Percentiles rank a stretch among this genome's conserved stretches.
Conservation (phyloP, 35 echinoderm and acorn worm genomes). For the Anneissia japonica region DNA sequence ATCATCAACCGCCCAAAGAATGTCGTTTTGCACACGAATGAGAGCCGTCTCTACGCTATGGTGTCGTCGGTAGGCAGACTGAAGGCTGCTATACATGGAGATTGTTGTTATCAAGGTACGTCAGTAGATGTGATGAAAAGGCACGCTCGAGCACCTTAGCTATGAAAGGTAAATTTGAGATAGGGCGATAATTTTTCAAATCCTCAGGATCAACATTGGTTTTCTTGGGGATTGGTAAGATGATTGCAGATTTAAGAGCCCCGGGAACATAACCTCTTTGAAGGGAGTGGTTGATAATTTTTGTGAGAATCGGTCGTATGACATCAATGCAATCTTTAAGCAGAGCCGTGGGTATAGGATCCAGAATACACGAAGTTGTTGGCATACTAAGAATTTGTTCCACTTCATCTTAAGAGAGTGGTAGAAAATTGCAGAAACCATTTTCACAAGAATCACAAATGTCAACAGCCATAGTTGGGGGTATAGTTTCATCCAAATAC, state of each 20-base stretch:
- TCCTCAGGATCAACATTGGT: background rate
- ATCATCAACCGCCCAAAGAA: background rate
- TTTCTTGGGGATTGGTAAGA: background rate
- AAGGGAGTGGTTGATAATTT: background rate
- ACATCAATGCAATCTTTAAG: conserved; percentile 4
- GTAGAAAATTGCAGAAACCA: too few relatives aligned
- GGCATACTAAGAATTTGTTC: too few relatives aligned
- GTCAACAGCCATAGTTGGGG: too few relatives aligned
- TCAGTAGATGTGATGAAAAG: too few relatives aligned
- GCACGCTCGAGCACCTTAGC: too few relatives aligned
- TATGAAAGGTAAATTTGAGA: conserved; percentile 2
- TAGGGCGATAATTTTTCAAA: background rate
- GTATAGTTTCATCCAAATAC: too few relatives aligned
- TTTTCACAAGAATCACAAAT: too few relatives aligned
- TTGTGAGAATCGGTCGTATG: background rate
- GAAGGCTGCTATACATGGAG: background rate
- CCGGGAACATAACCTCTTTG: background rate
- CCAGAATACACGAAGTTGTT: background rate
- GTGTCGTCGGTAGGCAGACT: background rate
- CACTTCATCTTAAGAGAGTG: too few relatives aligned
- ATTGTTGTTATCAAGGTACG: too few relatives aligned
- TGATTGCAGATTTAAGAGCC: background rate
- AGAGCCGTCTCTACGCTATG: conserved; percentile 7
- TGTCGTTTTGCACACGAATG: background rate
- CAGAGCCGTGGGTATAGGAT: background rate